Base-by-base conservation (phyloP, 1,140 invertebrate species). In the Pentalonia nigronervosa region DNA sequence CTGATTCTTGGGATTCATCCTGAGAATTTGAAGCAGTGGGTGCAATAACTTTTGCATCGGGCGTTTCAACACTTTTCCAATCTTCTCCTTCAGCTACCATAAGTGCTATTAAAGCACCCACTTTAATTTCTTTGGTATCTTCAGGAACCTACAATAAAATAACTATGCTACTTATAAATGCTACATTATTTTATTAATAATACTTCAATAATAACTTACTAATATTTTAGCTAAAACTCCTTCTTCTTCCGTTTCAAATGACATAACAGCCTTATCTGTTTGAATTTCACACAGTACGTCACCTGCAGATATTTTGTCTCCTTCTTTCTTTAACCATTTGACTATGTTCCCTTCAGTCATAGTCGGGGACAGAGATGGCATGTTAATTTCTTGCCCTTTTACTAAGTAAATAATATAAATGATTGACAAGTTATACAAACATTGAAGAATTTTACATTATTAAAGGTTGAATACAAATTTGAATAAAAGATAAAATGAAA, bases 181-280 rank as follows among this genome's bases (percentile, higher is more conserved):
- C n/a, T 34, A 50, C 3, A 48, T 34, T 34, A 8, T 34, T 47
- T n/a, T 47, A n/a, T 48, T 14, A n/a, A 88, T 53, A 36, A 89
- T 36, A 36, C 2, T 53, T 23, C 2, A 89, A 47, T 53, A 48
- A 48, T 21, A 25, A 94, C 56, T 94, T 84, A 94, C 96, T 14
- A 99, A 94, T 95, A 99, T 99, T 95, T 99, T 99, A 7, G 99
- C 99, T 92, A 99, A 95, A 95, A 98, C 99, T 48, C 99, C 99
- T 95, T 99, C 99, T 95, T 99, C 99, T 0, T 98, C 98, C 7
- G 99, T 99, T 96, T 99, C 99, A 95, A 99, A 99, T 7, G 98
- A 99, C 99, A 99, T 99, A 0, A 99, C 99, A 0, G 99, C 99
- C 96, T 99, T 99, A 95, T 99, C 99, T 9, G 99, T 99, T 96